Conservation (phyloP, 2,888 invertebrate species). For the Tipula confusa region DNA sequence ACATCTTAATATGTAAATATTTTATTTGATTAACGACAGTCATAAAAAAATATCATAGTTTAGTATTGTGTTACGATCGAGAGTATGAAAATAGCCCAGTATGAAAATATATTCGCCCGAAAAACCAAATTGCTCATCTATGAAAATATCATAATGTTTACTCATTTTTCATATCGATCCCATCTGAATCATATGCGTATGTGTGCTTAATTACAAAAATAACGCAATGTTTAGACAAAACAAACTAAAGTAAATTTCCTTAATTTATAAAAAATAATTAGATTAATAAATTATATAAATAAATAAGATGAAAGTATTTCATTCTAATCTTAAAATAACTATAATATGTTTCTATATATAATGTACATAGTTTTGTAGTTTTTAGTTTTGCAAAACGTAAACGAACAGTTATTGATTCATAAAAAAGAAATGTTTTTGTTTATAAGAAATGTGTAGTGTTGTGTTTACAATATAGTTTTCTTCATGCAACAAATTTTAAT, state of each 20-base stretch:
- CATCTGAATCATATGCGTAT: neutral
- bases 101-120: neutral
- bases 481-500: conserved; percentile 4
- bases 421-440: neutral
- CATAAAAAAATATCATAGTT: neutral
- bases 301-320: neutral
- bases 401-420: conserved; percentile 12
- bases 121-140: neutral
- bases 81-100: neutral
- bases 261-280: neutral
- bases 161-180: neutral
- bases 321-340: neutral
- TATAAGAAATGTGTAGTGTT: neutral
- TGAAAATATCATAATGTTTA: neutral
- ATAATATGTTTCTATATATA: neutral
- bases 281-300: neutral
- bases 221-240: neutral
- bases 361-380: neutral
- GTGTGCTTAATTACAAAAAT: neutral
- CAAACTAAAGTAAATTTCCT: neutral
- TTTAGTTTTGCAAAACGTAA: neutral
- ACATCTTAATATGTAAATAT: neutral
- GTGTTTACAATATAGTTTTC: conserved; percentile 7
- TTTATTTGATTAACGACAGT: neutral
- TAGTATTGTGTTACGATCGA: neutral